A percentile compares a stretch with the other conserved stretches of the same genome.
phyloP scores from a whole-genome alignment of 2,797 vertebrate species.

The Mareca penelope region DNA sequence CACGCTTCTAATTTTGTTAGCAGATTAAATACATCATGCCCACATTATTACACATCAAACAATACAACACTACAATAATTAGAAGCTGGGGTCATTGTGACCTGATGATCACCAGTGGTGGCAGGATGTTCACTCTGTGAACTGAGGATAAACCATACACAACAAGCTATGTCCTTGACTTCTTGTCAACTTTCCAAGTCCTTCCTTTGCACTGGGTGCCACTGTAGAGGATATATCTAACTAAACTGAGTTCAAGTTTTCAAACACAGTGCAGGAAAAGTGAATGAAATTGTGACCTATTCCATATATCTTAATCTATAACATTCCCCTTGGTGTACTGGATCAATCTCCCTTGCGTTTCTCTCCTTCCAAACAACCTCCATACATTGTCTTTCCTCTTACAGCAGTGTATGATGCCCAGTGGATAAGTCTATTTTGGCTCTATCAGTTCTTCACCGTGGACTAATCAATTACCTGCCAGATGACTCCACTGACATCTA shows the following conservation, averaged over 20 bases:
- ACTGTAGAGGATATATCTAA: neutral
- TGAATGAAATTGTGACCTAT: neutral
- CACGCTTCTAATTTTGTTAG: neutral
- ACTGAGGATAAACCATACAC: neutral
- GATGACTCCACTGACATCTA: neutral
- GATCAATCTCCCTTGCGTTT: neutral
- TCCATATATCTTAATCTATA: neutral
- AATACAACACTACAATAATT: neutral
- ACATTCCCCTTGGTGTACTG: neutral
- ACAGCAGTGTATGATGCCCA: neutral
- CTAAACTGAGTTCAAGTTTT: neutral
- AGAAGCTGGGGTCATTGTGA: constrained; percentile 25
- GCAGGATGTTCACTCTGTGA: neutral
- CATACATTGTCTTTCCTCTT: neutral
- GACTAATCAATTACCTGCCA: neutral
- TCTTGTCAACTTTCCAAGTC: neutral
- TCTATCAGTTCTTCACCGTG: neutral
- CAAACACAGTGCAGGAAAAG: neutral
- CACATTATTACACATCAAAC: neutral
- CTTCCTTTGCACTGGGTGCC: neutral
- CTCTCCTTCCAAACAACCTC: neutral
- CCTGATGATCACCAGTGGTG: neutral
- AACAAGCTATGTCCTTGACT: neutral
- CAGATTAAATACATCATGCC: neutral
- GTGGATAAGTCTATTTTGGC: neutral